Base-by-base conservation (phyloP, 2,888 invertebrate species). In the Lasioglossum marginatum region DNA sequence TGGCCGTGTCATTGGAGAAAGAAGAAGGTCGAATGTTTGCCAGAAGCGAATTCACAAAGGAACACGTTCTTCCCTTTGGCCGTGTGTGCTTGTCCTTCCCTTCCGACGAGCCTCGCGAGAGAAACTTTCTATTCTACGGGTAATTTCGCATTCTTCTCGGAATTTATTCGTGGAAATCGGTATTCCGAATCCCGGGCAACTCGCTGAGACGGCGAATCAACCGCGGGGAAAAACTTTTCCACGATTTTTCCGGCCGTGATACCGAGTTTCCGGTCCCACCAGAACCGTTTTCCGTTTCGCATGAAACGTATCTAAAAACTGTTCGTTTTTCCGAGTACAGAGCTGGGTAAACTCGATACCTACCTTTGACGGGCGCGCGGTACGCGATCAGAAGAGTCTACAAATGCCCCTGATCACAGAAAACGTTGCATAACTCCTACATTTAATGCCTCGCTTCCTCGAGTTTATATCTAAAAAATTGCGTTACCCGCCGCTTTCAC, bases 131-230 rank as follows among this genome's bases (percentile, higher is more conserved):
- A 76, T 80, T 68, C 74, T 79, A 57, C 85, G 77, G 82, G 81
- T 85, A 87, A 88, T 87, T 77, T 87, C 77, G 72, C 87, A 88
- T 88, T 87, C 73, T 82, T 84, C 75, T 37, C 40, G n/a, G 78
- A 82, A 82, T 87, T 78, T 81, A 80, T 76, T 85, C 80, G 57
- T 60, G 43, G 74, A 83, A 81, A 87, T 79, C 81, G 80, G 78
- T 70, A 83, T 52, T 66, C 16, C 40, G 72, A 85, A 23, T 37
- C 27, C 77, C 52, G 2, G 16, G 77, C 37, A 68, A 68, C 77
- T 77, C 48, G 77, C 45, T 63, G 77, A 66, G 45, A 45, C 77
- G 14, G 66, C 77, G 77, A 77, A 77, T 68, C 48, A 77, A 52
- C 77, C 77, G n/a, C 23, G 76, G 23, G 34, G n/a, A 27, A 16